phyloP scores from a whole-genome alignment of 2,113 vertebrate genomes.

The Platichthys flesus region DNA sequence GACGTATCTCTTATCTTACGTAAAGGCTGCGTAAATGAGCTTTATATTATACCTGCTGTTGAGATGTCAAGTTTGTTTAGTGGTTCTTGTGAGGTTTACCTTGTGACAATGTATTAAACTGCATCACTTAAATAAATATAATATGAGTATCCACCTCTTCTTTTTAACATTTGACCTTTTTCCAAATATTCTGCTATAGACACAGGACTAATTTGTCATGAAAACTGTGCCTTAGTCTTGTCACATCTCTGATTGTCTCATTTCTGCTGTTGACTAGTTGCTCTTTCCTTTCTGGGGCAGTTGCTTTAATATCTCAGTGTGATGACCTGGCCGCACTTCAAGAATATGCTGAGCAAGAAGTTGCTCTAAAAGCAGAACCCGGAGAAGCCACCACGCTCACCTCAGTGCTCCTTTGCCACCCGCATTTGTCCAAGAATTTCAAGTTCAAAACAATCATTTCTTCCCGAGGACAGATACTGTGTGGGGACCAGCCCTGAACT shows the following conservation, averaged over 20 bases:
- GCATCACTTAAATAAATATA: neutral
- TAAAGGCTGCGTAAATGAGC: too few species aligned
- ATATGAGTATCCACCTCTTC: too few species aligned
- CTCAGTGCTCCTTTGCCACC: slow-evolving; percentile 47
- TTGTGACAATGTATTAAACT: neutral
- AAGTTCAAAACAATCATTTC: slow-evolving; percentile 51
- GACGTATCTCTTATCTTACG: too few species aligned
- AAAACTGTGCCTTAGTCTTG: neutral
- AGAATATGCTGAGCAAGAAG: neutral
- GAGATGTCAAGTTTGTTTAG: neutral
- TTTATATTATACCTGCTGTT: too few species aligned
- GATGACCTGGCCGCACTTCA: slow-evolving; percentile 5
- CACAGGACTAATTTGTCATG: neutral
- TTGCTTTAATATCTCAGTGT: slow-evolving; percentile 10
- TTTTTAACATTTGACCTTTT: neutral
- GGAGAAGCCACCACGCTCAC: slow-evolving; percentile 35
- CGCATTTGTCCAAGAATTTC: slow-evolving; percentile 39
- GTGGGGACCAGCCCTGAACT: slow-evolving; percentile 43
- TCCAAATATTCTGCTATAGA: neutral
- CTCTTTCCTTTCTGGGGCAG: neutral
- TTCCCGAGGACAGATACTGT: slow-evolving; percentile 58
- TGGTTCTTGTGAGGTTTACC: neutral
- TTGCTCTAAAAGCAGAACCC: slow-evolving; percentile 31
- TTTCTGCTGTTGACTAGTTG: neutral
- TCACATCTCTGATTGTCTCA: neutral